phyloP scores from a whole-genome alignment of 2,888 invertebrate genomes.

The Acleris emargana region DNA sequence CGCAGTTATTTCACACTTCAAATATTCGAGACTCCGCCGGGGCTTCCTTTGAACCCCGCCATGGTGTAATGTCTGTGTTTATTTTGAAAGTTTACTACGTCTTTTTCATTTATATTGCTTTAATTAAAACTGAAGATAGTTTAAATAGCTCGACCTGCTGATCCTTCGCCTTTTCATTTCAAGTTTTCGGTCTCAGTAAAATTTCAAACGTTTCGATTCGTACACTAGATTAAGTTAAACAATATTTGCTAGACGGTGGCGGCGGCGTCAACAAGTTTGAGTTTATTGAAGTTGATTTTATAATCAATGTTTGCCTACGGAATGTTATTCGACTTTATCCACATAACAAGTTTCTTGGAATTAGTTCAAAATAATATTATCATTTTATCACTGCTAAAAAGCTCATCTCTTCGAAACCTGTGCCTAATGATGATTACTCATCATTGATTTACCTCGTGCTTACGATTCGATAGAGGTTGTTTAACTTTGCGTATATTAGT shows the following conservation, averaged over 20 bases:
- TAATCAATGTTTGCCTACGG: background rate
- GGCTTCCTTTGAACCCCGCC: conserved; percentile 54
- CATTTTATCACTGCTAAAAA: conserved; percentile 1
- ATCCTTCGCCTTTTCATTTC: conserved; percentile 33
- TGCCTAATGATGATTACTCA: conserved; percentile 26
- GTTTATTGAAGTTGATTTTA: background rate
- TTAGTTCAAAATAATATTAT: background rate
- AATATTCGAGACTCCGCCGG: conserved; percentile 52
- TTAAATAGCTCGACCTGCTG: conserved; percentile 13
- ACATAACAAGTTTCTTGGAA: conserved; percentile 6
- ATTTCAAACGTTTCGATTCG: background rate
- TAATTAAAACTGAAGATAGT: conserved; percentile 25
- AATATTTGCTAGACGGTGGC: background rate
- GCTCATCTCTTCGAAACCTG: conserved; percentile 20
- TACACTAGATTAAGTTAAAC: background rate
- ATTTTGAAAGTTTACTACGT: conserved; percentile 41
- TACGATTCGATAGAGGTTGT: conserved; percentile 26
- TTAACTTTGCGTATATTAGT: conserved; percentile 29
- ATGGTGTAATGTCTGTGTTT: conserved; percentile 52
- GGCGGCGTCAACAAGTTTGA: background rate
- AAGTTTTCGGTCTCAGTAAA: conserved; percentile 2
- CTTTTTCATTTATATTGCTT: conserved; percentile 26
- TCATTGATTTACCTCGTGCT: conserved; percentile 30
- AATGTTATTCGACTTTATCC: no score
- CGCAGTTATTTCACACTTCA: conserved; percentile 57